Base-by-base conservation (phyloP, 2,797 vertebrate species). In the Allobates femoralis region DNA sequence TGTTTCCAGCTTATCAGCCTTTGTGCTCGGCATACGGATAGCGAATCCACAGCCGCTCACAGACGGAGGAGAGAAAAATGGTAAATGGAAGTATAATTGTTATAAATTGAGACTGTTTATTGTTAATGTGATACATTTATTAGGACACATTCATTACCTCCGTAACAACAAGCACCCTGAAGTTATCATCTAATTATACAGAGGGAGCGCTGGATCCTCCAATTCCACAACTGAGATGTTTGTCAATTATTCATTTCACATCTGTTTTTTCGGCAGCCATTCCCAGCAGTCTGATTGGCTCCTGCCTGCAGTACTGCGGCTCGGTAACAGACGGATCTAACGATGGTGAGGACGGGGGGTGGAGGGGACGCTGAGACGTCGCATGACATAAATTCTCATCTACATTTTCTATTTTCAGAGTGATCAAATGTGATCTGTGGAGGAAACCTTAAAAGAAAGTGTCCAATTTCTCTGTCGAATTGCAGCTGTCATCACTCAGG, bases 81-180 rank as follows among this genome's bases (percentile, higher is more conserved):
- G 56, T 74, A 87, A 87, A 84, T 84, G 67, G 56, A 84, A 46
- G 76, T 58, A 80, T 87, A 87, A 87, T 87, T 87, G 86, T 87
- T 87, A 84, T 81, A 87, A 87, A 87, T 84, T 80, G 86, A 66
- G 81, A 46, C 67, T 74, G 86, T 67, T 87, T 84, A 78, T 87
- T 84, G 86, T 80, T 87, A 87, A 87, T 87, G 84, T 87, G 86
- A 84, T 87, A 66, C 86, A 87, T 87, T 87, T 87, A 87, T 87
- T 87, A 87, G 86, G 86, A 87, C 86, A 81, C 82, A 81, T 80
- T 87, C 81, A 87, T 87, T 87, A 84, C 86, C 86, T 84, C 86
- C 37, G 46, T 64, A 84, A 81, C 86, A 87, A 79, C 62, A 79
- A 87, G 77, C 77, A 84, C 86, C 86, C 86, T 87, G 86, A 87